Base-by-base conservation (phyloP, 2,888 invertebrate genomes). In the Sarcophaga subvicina region DNA sequence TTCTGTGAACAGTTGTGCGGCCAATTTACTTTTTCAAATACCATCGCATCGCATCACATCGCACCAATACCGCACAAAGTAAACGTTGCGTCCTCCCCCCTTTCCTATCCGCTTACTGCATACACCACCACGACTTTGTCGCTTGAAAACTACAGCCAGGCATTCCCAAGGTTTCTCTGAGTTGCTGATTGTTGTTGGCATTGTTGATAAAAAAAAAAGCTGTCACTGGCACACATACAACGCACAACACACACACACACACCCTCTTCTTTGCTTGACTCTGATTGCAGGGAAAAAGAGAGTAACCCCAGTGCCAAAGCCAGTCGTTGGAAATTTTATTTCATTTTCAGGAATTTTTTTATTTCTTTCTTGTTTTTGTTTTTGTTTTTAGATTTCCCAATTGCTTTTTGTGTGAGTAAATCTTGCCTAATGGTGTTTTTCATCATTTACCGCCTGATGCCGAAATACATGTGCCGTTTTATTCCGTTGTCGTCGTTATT, bases 371-470 rank as follows among this genome's bases (percentile, higher is more conserved):
- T 37, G 22, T 62, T 20, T 12, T 64, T 67, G 54, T 73, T 73
- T 59, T 66, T 85, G 88, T 86, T 88, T 86, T 86, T 90, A 88
- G 90, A 90, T 91, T 90, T 89, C 91, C 90, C 91, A 91, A 91
- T 91, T 91, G 91, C 90, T 91, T 91, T 90, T 91, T 90, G 91
- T 91, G 90, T 90, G 90, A 90, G 92, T 90, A 92, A 92, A 92
- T 92, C 92, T 92, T 91, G 91, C 91, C 92, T 92, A 92, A 92
- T 92, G 91, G 92, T 90, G 90, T 92, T 92, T 92, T 91, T 90
- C 91, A 91, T 92, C 91, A 91, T 91, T 91, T 91, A 91, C 92
- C 92, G 92, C 90, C 92, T 92, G 92, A 91, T 92, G 92, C 90
- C 89, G 54, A 54, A 37, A 10, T 54, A 17, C 17, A 17, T 54